Base-by-base conservation (phyloP, 2,113 vertebrate genomes). In the Neotragus pygmaeus region DNA sequence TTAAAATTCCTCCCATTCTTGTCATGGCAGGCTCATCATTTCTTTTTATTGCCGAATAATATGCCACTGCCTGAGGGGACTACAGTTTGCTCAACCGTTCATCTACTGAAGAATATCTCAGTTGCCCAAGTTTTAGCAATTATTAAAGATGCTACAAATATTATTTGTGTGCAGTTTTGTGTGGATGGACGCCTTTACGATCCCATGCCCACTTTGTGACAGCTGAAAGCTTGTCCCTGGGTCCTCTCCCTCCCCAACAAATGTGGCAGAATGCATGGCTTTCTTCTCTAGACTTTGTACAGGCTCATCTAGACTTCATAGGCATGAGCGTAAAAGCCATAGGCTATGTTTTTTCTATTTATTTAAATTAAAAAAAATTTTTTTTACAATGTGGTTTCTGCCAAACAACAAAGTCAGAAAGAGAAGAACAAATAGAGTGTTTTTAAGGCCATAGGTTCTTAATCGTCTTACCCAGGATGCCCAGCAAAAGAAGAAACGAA, bases 391-490 rank as follows among this genome's bases (percentile, higher is more conserved):
- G 12, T 70, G 66, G 19, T 39, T 73, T 75, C 39, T 27, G 39
- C 39, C 70, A 75, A 27, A 75, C 39, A 15, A 27, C 70, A 27
- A 43, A 75, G 39, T 43, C 23, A 75, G 70, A 75, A 75, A 75
- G 39, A 14, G 39, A 75, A 75, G 23, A 75, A 66, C 4, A n/a
- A 25, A 75, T 7, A 75, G 66, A 36, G 36, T 75, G 39, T 43
- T 43, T 78, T 78, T 78, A 30, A 81, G n/a, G 15, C 25, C 4
- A 81, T 4, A 2, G 30, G 78, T 53, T 53, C 3, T n/a, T 89
- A 57, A 90, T 39, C 28, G 0, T 8, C 25, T 11, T 33, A 53
- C 5, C 36, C 5, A 10, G 6, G 0, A 25, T n/a, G 30, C 27
- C 66, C 47, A 6, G 62, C 43, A 13, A 53, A 57, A 88, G 51